Evolutionary conservation across 2,888 invertebrate species (phyloP).

Genomic region (Rhingia rostrata): DNA sequence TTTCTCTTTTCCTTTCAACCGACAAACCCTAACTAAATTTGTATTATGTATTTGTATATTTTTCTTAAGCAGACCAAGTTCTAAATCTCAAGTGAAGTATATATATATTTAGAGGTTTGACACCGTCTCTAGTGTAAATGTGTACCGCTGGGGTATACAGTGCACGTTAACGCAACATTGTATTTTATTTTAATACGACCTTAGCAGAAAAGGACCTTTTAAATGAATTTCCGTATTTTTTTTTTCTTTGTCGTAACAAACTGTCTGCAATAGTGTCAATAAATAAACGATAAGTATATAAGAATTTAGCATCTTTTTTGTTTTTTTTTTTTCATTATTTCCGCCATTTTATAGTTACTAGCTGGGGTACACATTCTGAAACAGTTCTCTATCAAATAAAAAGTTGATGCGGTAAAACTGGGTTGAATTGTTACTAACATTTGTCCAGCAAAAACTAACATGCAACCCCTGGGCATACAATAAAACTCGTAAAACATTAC

Average conservation of each 20-base stretch:
- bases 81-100: conserved; percentile 37
- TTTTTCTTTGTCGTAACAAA: conserved; percentile 39
- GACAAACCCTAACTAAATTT: conserved; percentile 30
- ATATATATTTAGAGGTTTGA: conserved; percentile 36
- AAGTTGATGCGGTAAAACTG: no score
- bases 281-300: conserved; percentile 28
- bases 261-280: conserved; percentile 62
- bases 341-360: no score
- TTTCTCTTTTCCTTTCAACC: conserved; percentile 11
- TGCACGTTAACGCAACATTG: conserved; percentile 44
- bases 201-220: conserved; percentile 13
- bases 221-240: conserved; percentile 51
- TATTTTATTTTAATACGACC: conserved; percentile 44
- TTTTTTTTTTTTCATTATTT: neutral
- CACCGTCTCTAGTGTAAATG: conserved; percentile 28
- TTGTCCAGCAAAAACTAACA: no score
- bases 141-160: conserved; percentile 26
- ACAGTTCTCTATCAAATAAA: no score
- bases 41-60: conserved; percentile 61
- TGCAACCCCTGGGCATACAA: no score
- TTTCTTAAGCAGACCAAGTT: conserved; percentile 50
- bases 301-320: neutral
- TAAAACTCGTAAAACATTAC: neutral
- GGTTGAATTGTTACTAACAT: no score
- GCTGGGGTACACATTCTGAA: no score